These are phyloP conservation scores for Epinephelus moara DNA, from an alignment of 2,113 vertebrate genomes.

Conservation along the genomic window DNA sequence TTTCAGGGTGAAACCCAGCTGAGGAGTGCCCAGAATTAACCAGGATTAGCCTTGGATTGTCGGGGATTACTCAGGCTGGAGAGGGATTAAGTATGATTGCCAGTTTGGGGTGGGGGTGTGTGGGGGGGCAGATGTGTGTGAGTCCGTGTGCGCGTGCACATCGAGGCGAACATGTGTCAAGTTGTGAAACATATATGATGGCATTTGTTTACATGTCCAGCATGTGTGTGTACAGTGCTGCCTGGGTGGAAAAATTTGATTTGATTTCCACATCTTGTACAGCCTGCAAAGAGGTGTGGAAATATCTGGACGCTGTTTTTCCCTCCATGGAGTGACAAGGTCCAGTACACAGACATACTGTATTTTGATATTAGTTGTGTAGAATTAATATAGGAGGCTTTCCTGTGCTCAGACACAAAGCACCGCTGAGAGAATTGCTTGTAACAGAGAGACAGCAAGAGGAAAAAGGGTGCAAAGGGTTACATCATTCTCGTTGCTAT, in stretches of 20 bases:
- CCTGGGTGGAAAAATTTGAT: neutral
- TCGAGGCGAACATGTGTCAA: slow-evolving; percentile 33
- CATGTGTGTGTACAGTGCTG: neutral
- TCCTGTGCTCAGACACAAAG: slow-evolving; percentile 27
- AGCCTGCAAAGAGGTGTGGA: neutral
- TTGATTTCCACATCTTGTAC: slow-evolving; percentile 5
- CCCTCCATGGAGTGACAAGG: neutral
- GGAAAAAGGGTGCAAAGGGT: slow-evolving; percentile 52
- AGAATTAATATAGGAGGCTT: slow-evolving; percentile 20
- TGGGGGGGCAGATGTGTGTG: slow-evolving; percentile 16
- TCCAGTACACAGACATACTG: neutral
- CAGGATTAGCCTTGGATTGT: slow-evolving; percentile 84
- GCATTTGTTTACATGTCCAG: slow-evolving; percentile 31
- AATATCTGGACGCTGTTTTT: neutral
- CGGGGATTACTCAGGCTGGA: slow-evolving; percentile 83
- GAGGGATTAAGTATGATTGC: slow-evolving; percentile 83
- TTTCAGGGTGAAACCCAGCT: slow-evolving; percentile 80
- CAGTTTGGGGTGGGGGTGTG: slow-evolving; percentile 72
- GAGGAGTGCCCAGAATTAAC: slow-evolving; percentile 84
- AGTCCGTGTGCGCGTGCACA: slow-evolving; percentile 36
- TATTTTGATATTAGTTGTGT: neutral
- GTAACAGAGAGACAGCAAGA: slow-evolving; percentile 36
- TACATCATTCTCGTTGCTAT: slow-evolving; percentile 68
- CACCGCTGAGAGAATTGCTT: slow-evolving; percentile 22
- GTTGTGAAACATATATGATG: slow-evolving; percentile 31